These are phyloP conservation scores for Brachypodius melanocephalos DNA, from an alignment of 2,113 vertebrate genomes.

Conservation along the genomic window DNA sequence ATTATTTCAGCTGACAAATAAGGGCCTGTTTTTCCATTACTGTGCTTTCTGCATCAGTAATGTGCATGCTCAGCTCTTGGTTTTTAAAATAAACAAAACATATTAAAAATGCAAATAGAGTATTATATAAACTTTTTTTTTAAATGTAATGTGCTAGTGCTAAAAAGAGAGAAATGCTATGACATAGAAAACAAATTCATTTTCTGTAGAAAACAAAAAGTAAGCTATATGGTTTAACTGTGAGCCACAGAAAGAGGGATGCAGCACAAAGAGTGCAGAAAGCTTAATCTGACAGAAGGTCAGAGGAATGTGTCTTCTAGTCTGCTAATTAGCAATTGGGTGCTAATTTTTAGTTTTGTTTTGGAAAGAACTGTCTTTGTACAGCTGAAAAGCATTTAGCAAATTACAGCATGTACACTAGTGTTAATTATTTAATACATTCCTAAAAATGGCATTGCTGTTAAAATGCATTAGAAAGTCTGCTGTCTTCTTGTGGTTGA, in stretches of 20 bases:
- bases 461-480: not conserved
- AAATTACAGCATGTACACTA: not conserved
- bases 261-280: not conserved
- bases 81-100: conserved; percentile 45
- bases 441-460: not conserved
- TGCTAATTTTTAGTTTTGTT: not conserved
- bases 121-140: not conserved
- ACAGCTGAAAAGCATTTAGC: not conserved
- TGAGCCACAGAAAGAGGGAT: not conserved
- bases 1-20: conserved; percentile 44
- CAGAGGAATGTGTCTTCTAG: not conserved
- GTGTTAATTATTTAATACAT: not conserved
- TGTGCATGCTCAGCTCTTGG: not conserved
- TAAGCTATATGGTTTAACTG: not conserved
- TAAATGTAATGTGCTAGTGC: not conserved
- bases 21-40: not conserved
- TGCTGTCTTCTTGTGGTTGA: not conserved
- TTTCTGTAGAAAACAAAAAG: not conserved
- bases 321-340: not conserved
- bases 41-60: conserved; percentile 19
- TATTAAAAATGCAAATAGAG: conserved; percentile 31
- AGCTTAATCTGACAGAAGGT: not conserved
- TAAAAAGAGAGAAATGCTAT: not conserved
- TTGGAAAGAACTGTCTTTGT: not conserved
- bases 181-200: not conserved